Percentiles rank a stretch among this genome's conserved stretches.
These are phyloP conservation scores for Polyploca ridens DNA, from an alignment of 2,888 invertebrate genomes.

Conservation along the genomic window DNA sequence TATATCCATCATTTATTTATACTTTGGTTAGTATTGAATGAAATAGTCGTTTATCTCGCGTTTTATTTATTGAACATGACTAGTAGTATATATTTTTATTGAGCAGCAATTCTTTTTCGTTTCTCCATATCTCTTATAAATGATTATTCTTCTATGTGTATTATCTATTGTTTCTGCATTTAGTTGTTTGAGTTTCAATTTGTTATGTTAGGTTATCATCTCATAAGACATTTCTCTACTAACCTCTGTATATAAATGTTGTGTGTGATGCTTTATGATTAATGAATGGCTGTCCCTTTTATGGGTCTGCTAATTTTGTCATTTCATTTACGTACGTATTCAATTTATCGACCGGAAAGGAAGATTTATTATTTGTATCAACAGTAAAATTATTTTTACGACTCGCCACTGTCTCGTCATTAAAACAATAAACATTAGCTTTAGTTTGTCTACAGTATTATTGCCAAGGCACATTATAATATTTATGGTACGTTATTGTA, in stretches of 20 bases:
- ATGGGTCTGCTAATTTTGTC: constrained; percentile 36
- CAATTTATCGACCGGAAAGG: constrained; percentile 48
- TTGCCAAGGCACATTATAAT: constrained; percentile 30
- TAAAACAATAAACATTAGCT: constrained; percentile 53
- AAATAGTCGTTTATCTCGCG: neutral
- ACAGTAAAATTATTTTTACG: constrained; percentile 58
- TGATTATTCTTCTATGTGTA: neutral
- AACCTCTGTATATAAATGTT: neutral
- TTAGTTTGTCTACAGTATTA: constrained; percentile 31
- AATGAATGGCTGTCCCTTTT: constrained; percentile 19
- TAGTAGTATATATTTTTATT: too few relatives aligned
- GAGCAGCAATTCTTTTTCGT: neutral
- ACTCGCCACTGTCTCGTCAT: constrained; percentile 36
- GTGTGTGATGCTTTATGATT: neutral
- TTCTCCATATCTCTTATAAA: neutral
- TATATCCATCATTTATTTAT: constrained; percentile 21
- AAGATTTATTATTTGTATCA: constrained; percentile 55
- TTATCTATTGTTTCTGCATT: too few relatives aligned
- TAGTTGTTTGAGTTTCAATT: too few relatives aligned
- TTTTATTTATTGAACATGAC: constrained; percentile 15
- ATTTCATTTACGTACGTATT: constrained; percentile 27
- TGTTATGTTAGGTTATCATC: too few relatives aligned
- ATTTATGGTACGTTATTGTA: constrained; percentile 6
- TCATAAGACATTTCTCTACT: too few relatives aligned
- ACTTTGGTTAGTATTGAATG: constrained; percentile 2